Base-by-base conservation (phyloP, 2,888 invertebrate species). In the Scelioninae gen. 1 region DNA sequence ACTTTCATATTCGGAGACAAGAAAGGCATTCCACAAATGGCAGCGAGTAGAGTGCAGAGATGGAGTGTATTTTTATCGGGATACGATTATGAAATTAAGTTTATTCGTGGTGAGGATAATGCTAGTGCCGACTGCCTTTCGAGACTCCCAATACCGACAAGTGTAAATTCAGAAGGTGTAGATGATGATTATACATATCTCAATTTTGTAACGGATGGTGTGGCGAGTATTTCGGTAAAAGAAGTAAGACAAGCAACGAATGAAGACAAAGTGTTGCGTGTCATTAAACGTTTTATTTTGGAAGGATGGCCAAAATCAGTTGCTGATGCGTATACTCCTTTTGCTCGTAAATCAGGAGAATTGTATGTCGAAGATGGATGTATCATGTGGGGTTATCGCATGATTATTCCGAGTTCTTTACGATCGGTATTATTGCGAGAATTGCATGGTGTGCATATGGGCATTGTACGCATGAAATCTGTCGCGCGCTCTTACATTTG, bases 401-500 rank as follows among this genome's bases (percentile, higher is more conserved):
- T 74, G 3, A 68, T 68, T 38, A 83, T 68, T 34, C 85, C 85
- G 0, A 0, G 7, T 0, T 10, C 9, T 6, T 9, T 86, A 11
- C 56, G 63, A 23, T 1, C n/a, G 0, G 60, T 71, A 10, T 7
- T 85, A 0, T 62, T 86, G 31, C 8, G 16, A 0, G 86, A 86
- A 58, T 56, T 86, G 0, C 85, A 85, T 63, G 34, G 60, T 5
- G 32, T 71, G 0, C 84, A 86, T 47, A 60, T 84, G 38, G 85
- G 85, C 0, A 79, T 85, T 0, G 82, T 82, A 0, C 66, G 76
- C 23, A 85, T 85, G 63, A 85, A 85, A 47, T 65, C 80, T 0
- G 23, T 86, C 3, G 85, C 86, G 0, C 40, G 85, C 5, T 85
- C 86, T 0, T 82, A 76, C 34, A 60, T 85, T 3, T 86, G 86